These are phyloP conservation scores for Amphimallon solstitiale DNA, from an alignment of 2,888 invertebrate genomes.

Conservation along the genomic window DNA sequence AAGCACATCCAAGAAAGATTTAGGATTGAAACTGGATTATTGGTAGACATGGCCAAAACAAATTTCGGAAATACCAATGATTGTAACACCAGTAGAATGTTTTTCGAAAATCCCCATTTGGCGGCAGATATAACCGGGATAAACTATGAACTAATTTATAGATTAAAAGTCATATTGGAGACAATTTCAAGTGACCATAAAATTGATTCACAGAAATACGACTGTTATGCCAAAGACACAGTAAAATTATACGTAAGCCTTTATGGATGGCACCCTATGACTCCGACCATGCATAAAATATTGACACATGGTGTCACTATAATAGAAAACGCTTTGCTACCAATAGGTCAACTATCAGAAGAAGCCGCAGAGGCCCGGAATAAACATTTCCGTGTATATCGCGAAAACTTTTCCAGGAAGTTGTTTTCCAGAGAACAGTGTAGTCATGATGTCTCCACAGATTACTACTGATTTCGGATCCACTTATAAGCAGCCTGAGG, in stretches of 20 bases:
- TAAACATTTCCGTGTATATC: no score
- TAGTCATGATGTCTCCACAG: no score
- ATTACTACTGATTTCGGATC: no score
- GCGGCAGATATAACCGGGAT: slow-evolving; percentile 25
- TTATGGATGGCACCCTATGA: slow-evolving; percentile 25
- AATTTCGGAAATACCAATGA: slow-evolving; percentile 52
- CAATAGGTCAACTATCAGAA: slow-evolving; percentile 39
- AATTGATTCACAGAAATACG: slow-evolving; percentile 26
- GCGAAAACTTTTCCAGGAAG: no score
- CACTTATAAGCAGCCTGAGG: no score
- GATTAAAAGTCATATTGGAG: no score
- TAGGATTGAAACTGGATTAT: slow-evolving; percentile 46
- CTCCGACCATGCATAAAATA: slow-evolving; percentile 51
- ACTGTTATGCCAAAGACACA: slow-evolving; percentile 13
- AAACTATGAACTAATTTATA: slow-evolving; percentile 18
- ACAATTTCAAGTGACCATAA: slow-evolving; percentile 33
- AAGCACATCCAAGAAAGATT: slow-evolving; percentile 28
- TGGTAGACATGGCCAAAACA: slow-evolving; percentile 52
- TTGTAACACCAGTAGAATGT: slow-evolving; percentile 50
- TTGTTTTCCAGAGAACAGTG: no score
- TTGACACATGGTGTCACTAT: slow-evolving; percentile 51
- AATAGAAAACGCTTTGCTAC: slow-evolving; percentile 38
- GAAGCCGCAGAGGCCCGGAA: slow-evolving; percentile 40
- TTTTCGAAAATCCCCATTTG: slow-evolving; percentile 29
- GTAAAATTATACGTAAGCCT: slow-evolving; percentile 4